A percentile compares a stretch with the other conserved stretches of the same genome.
These are phyloP conservation scores for Cynopterus brachyotis DNA, from an alignment of 2,113 vertebrate species.

Conservation along the genomic window DNA sequence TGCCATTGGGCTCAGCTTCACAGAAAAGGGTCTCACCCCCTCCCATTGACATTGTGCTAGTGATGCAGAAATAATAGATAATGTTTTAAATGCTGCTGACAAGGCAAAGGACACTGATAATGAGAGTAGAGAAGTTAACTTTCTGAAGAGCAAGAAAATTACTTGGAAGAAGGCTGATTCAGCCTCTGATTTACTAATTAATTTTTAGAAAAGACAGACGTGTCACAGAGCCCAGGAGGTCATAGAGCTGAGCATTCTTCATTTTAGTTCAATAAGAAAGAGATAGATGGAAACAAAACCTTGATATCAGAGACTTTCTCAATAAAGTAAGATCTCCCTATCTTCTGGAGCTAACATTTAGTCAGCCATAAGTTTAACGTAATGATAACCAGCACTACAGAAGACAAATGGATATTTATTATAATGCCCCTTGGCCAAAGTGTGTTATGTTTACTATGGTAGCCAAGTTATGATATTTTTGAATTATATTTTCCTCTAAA, in stretches of 20 bases:
- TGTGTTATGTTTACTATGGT: not conserved
- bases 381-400: not conserved
- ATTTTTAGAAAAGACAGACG: conserved; percentile 66
- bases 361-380: not conserved
- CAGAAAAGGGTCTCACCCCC: not conserved
- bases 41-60: conserved; percentile 37
- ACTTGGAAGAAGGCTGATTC: conserved; percentile 73
- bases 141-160: conserved; percentile 68
- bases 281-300: conserved; percentile 50
- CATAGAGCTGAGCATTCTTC: conserved; percentile 58
- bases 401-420: not conserved
- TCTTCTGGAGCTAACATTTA: not conserved
- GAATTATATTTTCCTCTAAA: not conserved
- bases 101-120: conserved; percentile 64
- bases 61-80: conserved; percentile 62
- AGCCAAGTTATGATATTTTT: not conserved
- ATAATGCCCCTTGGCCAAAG: not conserved
- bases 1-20: not conserved
- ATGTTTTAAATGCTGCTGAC: conserved; percentile 61
- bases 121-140: conserved; percentile 68
- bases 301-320: conserved; percentile 1
- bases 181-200: conserved; percentile 73
- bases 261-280: conserved; percentile 56
- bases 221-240: conserved; percentile 60
- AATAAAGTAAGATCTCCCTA: not conserved